phyloP scores from a whole-genome alignment of 53 echinoderm and acorn worm genomes.

The Holothuria leucospilota region DNA sequence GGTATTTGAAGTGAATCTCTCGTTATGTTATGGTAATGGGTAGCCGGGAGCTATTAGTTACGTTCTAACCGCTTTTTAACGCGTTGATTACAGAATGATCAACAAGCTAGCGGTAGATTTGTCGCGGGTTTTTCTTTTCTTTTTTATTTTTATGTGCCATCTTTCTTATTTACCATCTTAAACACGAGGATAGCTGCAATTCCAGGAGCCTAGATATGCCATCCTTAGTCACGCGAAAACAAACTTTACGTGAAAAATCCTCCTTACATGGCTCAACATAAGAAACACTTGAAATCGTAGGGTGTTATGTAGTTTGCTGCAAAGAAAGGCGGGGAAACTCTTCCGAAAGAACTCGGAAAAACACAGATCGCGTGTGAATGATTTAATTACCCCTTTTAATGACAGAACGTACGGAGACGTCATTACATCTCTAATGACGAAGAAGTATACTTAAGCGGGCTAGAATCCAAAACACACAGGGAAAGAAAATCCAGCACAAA shows the following conservation, averaged over 20 bases:
- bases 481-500: too few relatives aligned
- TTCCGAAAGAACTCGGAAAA: too few relatives aligned
- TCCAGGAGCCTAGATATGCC: slow-evolving; percentile 1
- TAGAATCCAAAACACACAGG: too few relatives aligned
- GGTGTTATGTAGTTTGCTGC: too few relatives aligned
- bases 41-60: slow-evolving; percentile 50
- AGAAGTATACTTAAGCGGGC: too few relatives aligned
- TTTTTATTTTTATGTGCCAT: not conserved
- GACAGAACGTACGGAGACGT: too few relatives aligned
- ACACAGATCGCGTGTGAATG: too few relatives aligned
- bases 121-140: not conserved
- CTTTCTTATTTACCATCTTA: slow-evolving; percentile 24
- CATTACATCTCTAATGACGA: too few relatives aligned
- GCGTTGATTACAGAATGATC: slow-evolving; percentile 46
- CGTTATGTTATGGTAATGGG: slow-evolving; percentile 59
- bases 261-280: too few relatives aligned
- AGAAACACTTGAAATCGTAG: too few relatives aligned
- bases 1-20: slow-evolving; percentile 48
- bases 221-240: slow-evolving; percentile 8
- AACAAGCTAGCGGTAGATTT: slow-evolving; percentile 44
- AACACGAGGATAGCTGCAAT: not conserved
- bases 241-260: slow-evolving; percentile 1
- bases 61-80: slow-evolving; percentile 53
- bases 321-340: too few relatives aligned
- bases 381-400: too few relatives aligned